These are phyloP conservation scores for Apteryx owenii DNA, from an alignment of 2,113 vertebrate genomes.

Conservation along the genomic window DNA sequence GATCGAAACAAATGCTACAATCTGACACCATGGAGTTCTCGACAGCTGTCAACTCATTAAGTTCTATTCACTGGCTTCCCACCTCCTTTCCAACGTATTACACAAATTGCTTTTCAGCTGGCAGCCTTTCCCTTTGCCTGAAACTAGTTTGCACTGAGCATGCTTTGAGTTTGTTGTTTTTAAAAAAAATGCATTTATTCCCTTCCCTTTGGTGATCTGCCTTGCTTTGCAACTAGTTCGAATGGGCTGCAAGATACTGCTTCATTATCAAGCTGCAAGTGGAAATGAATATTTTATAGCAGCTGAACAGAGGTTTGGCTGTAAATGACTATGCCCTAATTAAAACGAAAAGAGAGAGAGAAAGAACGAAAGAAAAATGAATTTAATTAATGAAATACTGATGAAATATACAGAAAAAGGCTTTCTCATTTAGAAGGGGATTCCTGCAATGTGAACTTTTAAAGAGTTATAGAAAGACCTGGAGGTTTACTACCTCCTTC, in stretches of 20 bases:
- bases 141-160: slow-evolving; percentile 37
- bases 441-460: not conserved
- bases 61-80: slow-evolving; percentile 33
- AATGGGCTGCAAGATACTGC: slow-evolving; percentile 45
- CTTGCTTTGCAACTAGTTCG: slow-evolving; percentile 33
- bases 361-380: slow-evolving; percentile 28
- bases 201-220: slow-evolving; percentile 25
- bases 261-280: slow-evolving; percentile 48
- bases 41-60: slow-evolving; percentile 50
- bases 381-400: slow-evolving; percentile 58
- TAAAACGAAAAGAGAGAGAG: slow-evolving; percentile 30
- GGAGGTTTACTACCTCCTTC: not conserved
- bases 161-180: not conserved
- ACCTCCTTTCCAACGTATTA: slow-evolving; percentile 16
- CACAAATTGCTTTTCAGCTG: slow-evolving; percentile 52
- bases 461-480: not conserved
- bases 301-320: slow-evolving; percentile 46
- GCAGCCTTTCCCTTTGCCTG: not conserved
- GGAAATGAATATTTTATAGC: slow-evolving; percentile 55
- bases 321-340: slow-evolving; percentile 60
- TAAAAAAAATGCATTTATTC: not conserved
- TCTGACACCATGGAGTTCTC: not conserved
- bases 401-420: slow-evolving; percentile 24
- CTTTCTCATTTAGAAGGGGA: not conserved
- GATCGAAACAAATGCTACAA: slow-evolving; percentile 24